Evolutionary conservation across 2,113 vertebrate genomes (phyloP).

Genomic region (Apistogramma diplotaenia): DNA sequence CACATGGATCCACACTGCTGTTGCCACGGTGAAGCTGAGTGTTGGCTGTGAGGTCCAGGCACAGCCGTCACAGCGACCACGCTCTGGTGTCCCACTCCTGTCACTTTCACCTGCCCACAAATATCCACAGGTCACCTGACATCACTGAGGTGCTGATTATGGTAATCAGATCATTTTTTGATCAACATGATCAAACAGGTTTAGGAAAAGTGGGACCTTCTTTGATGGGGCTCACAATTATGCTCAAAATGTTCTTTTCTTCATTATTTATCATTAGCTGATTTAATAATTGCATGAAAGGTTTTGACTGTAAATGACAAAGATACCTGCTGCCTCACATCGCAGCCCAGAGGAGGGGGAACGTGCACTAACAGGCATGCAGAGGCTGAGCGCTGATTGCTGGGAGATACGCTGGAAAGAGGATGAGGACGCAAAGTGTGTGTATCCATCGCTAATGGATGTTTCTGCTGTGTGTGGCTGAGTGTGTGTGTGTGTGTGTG

Average conservation of each 20-base stretch:
- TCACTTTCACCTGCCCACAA: background rate
- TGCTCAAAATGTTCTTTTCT: background rate
- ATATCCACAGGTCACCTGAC: background rate
- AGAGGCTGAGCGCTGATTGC: background rate
- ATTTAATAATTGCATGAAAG: background rate
- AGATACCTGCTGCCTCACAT: background rate
- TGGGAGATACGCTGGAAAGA: slow-evolving; percentile 7
- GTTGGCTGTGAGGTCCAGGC: too few relatives aligned
- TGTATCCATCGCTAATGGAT: slow-evolving; percentile 59
- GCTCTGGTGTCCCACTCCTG: background rate
- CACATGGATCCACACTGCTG: too few relatives aligned
- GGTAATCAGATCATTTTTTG: background rate
- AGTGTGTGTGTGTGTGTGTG: slow-evolving; percentile 44
- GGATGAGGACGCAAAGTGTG: background rate
- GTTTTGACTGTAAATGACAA: background rate
- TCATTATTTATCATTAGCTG: background rate
- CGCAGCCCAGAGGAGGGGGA: background rate
- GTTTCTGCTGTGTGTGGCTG: slow-evolving; percentile 57
- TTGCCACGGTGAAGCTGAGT: too few relatives aligned
- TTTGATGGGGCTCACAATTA: background rate
- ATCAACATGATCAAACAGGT: background rate
- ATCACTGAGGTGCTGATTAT: background rate
- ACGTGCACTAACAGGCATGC: slow-evolving; percentile 21
- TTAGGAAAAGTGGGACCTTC: background rate
- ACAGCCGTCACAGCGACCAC: background rate